Conservation (phyloP, 1,140 invertebrate genomes). For the Drosophila santomea region DNA sequence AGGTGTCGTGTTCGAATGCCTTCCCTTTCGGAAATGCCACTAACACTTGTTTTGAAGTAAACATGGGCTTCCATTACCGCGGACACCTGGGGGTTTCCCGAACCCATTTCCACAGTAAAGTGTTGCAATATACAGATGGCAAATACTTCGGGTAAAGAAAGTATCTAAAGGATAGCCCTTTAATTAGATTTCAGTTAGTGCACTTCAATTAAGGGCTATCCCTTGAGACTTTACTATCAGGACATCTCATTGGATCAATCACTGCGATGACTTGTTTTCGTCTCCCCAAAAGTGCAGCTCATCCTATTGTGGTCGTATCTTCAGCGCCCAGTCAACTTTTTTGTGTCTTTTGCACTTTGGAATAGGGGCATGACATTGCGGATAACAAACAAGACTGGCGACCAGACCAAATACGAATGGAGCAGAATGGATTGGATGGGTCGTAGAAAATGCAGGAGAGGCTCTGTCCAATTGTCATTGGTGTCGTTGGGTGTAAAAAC, state of each 20-base stretch:
- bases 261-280: neutral
- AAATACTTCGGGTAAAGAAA: no score
- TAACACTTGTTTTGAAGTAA: neutral
- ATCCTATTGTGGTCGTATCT: constrained; percentile 15
- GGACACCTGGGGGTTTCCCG: neutral
- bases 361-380: constrained; percentile 45
- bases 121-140: no score
- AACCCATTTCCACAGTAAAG: neutral
- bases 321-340: constrained; percentile 22
- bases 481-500: constrained; percentile 49
- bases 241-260: constrained; percentile 3
- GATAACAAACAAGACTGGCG: constrained; percentile 32
- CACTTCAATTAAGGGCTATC: neutral
- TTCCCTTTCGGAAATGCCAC: neutral
- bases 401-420: constrained; percentile 4
- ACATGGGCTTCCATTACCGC: neutral
- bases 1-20: neutral
- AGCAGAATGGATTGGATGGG: constrained; percentile 1
- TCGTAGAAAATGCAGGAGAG: constrained; percentile 10
- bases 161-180: no score
- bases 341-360: constrained; percentile 7
- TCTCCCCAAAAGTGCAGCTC: constrained; percentile 3
- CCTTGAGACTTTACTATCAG: neutral
- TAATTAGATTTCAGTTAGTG: neutral
- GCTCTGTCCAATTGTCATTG: constrained; percentile 17